Evolutionary conservation across 2,888 invertebrate genomes (phyloP), one percentile per base, ranked within the genome.

Genomic region (Silvanus unidentatus): DNA sequence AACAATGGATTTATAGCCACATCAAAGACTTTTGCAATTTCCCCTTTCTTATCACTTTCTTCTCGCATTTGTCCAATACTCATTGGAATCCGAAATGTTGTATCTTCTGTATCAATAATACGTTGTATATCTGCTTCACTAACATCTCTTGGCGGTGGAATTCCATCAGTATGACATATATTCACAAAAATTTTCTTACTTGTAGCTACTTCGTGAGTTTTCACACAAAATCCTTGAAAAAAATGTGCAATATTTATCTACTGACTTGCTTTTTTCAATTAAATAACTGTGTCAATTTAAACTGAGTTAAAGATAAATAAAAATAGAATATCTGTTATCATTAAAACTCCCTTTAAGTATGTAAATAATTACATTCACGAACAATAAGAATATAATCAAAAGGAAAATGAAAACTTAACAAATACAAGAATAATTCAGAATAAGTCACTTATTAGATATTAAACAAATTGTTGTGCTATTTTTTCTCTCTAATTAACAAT

Each of bases 21-120:
- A 69, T 95, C 94, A 64, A 86, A 89, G 0, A 82, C 88, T 45
- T 81, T 80, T 29, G 86, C 85, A 0, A 81, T 79, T 14, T 77
- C 74, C 22, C 88, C 87, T 50, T 68, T 69, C 68, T 89, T 92
- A 66, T 93, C 93, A 14, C 74, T 71, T 62, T 90, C 91, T 4
- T 77, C 77, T 55, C 86, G 82, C 2, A 87, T 81, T 63, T 86
- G 86, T 0, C 92, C 92, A 52, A 95, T 85, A 66, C 93, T 93
- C 88, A 95, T 88, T 0, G 94, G 94, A 36, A 95, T 82, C 49
- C 86, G 75, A 69, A 82, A 94, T 38, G 79, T 78, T 0, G 85
- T 81, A 39, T 76, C 75, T 40, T 85, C 83, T 0, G 85, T 83
- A 48, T 78, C 77, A 15, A 90, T 69, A 43, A 89, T 79, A 45